These are phyloP conservation scores for Leptopilina clavipes DNA, from an alignment of 1,140 invertebrate species.

Conservation along the genomic window DNA sequence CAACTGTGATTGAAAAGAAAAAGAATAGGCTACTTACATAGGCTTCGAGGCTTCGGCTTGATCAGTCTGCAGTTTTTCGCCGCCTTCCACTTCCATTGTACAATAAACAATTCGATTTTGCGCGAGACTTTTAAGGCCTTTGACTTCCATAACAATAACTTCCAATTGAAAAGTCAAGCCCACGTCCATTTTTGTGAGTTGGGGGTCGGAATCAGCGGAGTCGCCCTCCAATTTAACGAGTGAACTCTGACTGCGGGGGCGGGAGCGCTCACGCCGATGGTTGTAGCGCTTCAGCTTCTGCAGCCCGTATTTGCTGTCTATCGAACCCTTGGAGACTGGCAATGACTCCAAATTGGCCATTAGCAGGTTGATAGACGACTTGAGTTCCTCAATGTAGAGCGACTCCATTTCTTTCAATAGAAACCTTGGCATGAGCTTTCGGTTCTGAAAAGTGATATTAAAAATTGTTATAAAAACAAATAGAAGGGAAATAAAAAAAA, in stretches of 20 bases:
- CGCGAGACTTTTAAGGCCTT: slow-evolving; percentile 96
- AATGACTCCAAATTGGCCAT: slow-evolving; percentile 99
- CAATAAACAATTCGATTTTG: slow-evolving; percentile 99
- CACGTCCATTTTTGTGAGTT: slow-evolving; percentile 96
- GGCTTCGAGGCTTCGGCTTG: slow-evolving; percentile 99
- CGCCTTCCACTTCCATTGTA: slow-evolving; percentile 99
- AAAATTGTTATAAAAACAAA: too few relatives aligned
- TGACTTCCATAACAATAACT: slow-evolving; percentile 98
- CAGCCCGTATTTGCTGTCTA: slow-evolving; percentile 97
- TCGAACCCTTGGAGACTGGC: slow-evolving; percentile 97
- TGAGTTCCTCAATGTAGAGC: slow-evolving; percentile 98
- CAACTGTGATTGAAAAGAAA: neutral
- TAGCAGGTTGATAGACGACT: slow-evolving; percentile 96
- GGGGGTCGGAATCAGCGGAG: slow-evolving; percentile 91
- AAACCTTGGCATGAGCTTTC: slow-evolving; percentile 98
- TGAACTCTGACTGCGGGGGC: slow-evolving; percentile 84
- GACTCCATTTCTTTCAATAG: slow-evolving; percentile 99
- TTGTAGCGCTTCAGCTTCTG: slow-evolving; percentile 97
- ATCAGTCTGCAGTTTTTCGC: slow-evolving; percentile 99
- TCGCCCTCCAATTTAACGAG: slow-evolving; percentile 94
- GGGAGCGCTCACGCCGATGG: slow-evolving; percentile 78
- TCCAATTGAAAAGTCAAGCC: slow-evolving; percentile 97
- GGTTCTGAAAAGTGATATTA: slow-evolving; percentile 81
- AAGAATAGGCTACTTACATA: slow-evolving; percentile 80
- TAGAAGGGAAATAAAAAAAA: slow-evolving; percentile 21